A percentile compares a stretch with the other conserved stretches of the same genome.
Conservation (phyloP, 2,797 vertebrate species). For the Remorina albescens region DNA sequence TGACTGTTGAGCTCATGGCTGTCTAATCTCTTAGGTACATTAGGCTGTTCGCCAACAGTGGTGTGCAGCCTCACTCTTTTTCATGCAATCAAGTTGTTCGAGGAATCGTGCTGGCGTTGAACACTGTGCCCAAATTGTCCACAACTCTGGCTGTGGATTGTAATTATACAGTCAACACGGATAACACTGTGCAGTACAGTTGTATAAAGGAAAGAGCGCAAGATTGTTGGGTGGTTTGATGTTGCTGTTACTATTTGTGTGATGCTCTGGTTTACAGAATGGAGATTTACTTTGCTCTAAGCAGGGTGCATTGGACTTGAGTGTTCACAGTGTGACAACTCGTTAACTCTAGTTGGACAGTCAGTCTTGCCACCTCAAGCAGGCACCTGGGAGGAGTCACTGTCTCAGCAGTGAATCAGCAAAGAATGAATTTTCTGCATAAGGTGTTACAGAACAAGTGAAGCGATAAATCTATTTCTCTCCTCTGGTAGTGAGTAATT, state of each 20-base stretch:
- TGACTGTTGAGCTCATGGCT: conserved; percentile 76
- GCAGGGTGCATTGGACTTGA: neutral
- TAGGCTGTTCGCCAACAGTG: conserved; percentile 64
- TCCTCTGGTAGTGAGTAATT: conserved; percentile 3
- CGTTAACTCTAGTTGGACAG: conserved; percentile 3
- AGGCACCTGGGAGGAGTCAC: conserved; percentile 41
- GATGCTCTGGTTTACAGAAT: neutral
- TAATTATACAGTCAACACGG: neutral
- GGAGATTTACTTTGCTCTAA: neutral
- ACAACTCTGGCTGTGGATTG: neutral
- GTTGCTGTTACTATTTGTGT: neutral
- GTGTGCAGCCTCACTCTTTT: conserved; percentile 44
- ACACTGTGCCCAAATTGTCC: neutral
- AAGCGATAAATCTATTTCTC: neutral
- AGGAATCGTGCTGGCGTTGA: conserved; percentile 42
- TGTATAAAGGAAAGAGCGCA: neutral
- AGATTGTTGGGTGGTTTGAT: neutral
- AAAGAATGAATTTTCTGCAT: conserved; percentile 27
- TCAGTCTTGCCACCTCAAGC: conserved; percentile 18
- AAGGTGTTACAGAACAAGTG: neutral
- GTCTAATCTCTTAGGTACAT: conserved; percentile 82
- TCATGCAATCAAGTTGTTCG: conserved; percentile 53
- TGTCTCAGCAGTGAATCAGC: conserved; percentile 46
- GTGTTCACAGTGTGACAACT: conserved; percentile 1
- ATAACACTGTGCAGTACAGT: neutral